These are phyloP conservation scores for Bombylius major DNA, from an alignment of 2,888 invertebrate genomes.

Conservation along the genomic window DNA sequence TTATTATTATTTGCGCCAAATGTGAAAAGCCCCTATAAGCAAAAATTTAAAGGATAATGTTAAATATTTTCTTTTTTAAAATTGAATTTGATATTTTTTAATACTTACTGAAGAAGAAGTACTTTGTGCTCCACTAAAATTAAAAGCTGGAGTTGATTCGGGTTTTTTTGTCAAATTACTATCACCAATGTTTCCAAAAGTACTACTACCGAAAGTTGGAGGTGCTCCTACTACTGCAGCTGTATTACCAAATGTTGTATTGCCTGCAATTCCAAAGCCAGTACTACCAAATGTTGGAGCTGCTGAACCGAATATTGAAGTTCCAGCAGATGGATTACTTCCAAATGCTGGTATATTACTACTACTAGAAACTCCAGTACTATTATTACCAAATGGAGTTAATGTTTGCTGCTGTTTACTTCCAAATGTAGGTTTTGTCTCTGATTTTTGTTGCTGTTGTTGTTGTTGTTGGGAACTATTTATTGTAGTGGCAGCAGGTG, in stretches of 20 bases:
- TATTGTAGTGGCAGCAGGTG: not conserved
- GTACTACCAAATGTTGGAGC: slow-evolving; percentile 12
- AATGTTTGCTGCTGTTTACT: slow-evolving; percentile 1
- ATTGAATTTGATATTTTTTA: not conserved
- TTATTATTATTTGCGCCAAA: slow-evolving; percentile 15
- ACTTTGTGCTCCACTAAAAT: slow-evolving; percentile 16
- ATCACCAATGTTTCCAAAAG: slow-evolving; percentile 11
- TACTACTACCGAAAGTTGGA: slow-evolving; percentile 11
- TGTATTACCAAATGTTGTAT: slow-evolving; percentile 14
- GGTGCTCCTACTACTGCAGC: slow-evolving; percentile 6
- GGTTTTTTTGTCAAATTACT: slow-evolving; percentile 22
- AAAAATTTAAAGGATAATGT: not conserved
- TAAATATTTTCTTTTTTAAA: not conserved
- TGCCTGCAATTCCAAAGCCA: slow-evolving; percentile 13
- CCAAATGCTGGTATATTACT: slow-evolving; percentile 11
- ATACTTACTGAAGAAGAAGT: slow-evolving; percentile 1
- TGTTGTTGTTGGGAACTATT: not conserved
- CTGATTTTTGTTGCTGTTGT: not conserved
- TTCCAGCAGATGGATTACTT: slow-evolving; percentile 2
- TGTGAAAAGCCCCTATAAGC: slow-evolving; percentile 15
- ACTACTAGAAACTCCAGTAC: not conserved
- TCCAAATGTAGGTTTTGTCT: slow-evolving; percentile 18
- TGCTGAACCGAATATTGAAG: slow-evolving; percentile 8
- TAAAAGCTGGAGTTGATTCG: slow-evolving; percentile 16
- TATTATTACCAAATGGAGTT: slow-evolving; percentile 6